Percentiles rank a stretch among this genome's conserved stretches.
Evolutionary conservation across 2,797 vertebrate species (phyloP).

Genomic region (Myotis pilosus): DNA sequence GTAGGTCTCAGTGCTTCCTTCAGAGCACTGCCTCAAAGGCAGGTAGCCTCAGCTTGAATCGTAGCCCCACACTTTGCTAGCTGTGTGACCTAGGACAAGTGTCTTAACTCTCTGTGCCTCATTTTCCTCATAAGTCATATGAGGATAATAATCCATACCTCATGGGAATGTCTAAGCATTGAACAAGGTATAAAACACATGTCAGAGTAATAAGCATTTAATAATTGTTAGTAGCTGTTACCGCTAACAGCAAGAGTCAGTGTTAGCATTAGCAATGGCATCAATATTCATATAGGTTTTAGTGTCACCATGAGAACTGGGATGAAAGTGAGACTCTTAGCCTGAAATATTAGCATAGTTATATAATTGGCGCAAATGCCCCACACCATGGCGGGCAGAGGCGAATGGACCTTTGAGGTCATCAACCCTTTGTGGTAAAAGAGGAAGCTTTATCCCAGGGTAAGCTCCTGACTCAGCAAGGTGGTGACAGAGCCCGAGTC

Average conservation of each 20-base stretch:
- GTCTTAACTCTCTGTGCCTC: background rate
- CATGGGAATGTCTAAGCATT: background rate
- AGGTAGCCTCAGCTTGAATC: background rate
- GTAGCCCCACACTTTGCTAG: background rate
- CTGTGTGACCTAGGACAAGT: background rate
- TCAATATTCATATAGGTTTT: background rate
- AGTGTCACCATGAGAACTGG: background rate
- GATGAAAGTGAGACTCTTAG: background rate
- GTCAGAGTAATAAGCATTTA: background rate
- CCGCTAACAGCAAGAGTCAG: background rate
- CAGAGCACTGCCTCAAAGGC: background rate
- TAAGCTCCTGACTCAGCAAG: background rate
- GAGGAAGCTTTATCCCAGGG: background rate
- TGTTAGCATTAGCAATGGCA: background rate
- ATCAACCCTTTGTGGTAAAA: background rate
- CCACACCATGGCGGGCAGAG: background rate
- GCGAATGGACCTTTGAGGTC: background rate
- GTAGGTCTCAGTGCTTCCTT: background rate
- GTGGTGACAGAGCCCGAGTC: background rate
- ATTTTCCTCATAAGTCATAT: background rate
- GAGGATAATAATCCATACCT: background rate
- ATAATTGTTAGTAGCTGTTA: background rate
- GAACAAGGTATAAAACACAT: background rate
- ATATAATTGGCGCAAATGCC: background rate
- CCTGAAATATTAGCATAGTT: background rate